A percentile compares a stretch with the other conserved stretches of the same genome.
These are phyloP conservation scores for Leptinotarsa texana DNA, from an alignment of 1,140 invertebrate species.

Conservation along the genomic window DNA sequence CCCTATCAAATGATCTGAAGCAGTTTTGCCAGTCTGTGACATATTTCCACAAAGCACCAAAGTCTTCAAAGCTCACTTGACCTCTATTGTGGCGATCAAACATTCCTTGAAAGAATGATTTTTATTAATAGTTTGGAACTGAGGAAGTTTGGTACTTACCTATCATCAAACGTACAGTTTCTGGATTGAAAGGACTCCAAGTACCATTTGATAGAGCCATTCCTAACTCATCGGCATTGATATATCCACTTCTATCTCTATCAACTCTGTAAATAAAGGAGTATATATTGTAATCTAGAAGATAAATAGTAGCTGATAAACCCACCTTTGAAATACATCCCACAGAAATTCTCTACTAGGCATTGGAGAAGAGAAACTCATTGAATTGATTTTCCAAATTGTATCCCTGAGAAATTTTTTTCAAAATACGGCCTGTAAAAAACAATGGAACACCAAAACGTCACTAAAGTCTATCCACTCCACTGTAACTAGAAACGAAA, in stretches of 20 bases:
- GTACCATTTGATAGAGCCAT: conserved; percentile 94
- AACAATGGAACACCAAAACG: too few relatives aligned
- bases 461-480: too few relatives aligned
- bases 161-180: conserved; percentile 94
- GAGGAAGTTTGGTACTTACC: conserved; percentile 61
- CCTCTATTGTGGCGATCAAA: conserved; percentile 91
- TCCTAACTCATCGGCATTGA: conserved; percentile 89
- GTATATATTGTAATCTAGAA: conserved; percentile 20
- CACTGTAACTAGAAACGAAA: too few relatives aligned
- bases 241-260: conserved; percentile 86
- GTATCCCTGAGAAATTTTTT: too few relatives aligned
- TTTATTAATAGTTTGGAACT: background rate
- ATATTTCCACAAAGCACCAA: conserved; percentile 95
- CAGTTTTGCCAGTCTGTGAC: conserved; percentile 98
- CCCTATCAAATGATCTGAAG: conserved; percentile 91
- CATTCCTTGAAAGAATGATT: conserved; percentile 76
- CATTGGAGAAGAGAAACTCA: conserved; percentile 64
- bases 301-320: background rate
- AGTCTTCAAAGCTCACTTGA: conserved; percentile 93
- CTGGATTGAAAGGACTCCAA: conserved; percentile 97
- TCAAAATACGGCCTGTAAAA: too few relatives aligned
- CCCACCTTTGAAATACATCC: conserved; percentile 78
- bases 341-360: conserved; percentile 77
- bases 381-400: background rate
- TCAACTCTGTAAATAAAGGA: conserved; percentile 74